These are phyloP conservation scores for Lasioglossum baleicum DNA, from an alignment of 1,140 invertebrate species.

Conservation along the genomic window DNA sequence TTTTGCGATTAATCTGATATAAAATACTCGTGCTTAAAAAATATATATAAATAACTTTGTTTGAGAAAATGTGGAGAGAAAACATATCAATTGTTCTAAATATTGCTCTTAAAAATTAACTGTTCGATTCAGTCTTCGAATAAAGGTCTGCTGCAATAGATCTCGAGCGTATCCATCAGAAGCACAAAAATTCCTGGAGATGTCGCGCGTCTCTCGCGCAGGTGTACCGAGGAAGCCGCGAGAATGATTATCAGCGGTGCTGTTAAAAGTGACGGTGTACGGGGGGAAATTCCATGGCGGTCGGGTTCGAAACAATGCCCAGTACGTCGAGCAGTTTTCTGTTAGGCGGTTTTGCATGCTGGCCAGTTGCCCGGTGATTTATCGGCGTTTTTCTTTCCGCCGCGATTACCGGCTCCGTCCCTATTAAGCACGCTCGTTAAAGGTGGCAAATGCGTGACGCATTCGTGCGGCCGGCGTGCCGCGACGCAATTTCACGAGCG, in stretches of 20 bases:
- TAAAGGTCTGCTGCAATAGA: no score
- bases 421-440: conserved; percentile 63
- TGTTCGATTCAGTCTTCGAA: no score
- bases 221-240: background rate
- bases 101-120: no score
- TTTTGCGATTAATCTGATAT: no score
- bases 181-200: background rate
- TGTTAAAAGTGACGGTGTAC: background rate
- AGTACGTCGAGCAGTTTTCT: background rate
- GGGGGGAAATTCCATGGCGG: conserved; percentile 23
- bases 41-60: no score
- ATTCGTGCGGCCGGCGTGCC: conserved; percentile 51
- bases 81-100: no score
- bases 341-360: background rate
- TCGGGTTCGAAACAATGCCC: background rate
- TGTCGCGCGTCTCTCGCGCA: background rate
- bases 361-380: conserved; percentile 36
- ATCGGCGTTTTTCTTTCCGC: conserved; percentile 37
- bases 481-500: conserved; percentile 52
- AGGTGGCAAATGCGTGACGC: conserved; percentile 55
- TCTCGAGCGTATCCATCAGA: no score
- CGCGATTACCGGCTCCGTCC: conserved; percentile 38
- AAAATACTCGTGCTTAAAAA: no score
- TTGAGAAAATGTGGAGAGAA: no score
- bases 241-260: background rate